phyloP scores from a whole-genome alignment of 2,888 invertebrate genomes.

The Alcis repandata region DNA sequence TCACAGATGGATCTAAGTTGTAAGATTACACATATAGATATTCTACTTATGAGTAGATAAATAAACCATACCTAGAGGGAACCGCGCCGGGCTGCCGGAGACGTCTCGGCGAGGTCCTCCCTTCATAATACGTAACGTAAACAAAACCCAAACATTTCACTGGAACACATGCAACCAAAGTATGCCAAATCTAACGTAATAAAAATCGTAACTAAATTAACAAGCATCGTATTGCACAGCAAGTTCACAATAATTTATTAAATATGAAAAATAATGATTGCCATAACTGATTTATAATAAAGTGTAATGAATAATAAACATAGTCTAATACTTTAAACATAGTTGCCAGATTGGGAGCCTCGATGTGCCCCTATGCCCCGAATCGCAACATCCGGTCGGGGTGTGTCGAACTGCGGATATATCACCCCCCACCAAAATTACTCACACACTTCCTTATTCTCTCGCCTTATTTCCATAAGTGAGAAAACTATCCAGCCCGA shows the following conservation, averaged over 20 bases:
- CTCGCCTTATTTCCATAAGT: constrained; percentile 23
- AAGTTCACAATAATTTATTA: constrained; percentile 80
- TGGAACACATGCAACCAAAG: constrained; percentile 66
- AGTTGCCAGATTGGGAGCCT: constrained; percentile 43
- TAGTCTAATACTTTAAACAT: constrained; percentile 39
- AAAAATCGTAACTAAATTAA: constrained; percentile 80
- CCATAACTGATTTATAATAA: constrained; percentile 42
- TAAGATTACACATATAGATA: constrained; percentile 61
- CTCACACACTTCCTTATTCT: constrained; percentile 29
- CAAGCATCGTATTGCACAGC: constrained; percentile 85
- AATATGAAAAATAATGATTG: constrained; percentile 71
- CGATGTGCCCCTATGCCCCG: constrained; percentile 27
- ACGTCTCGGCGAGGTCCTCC: constrained; percentile 8
- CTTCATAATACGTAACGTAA: constrained; percentile 33
- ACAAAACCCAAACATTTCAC: constrained; percentile 47
- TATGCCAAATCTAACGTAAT: constrained; percentile 52
- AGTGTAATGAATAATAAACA: constrained; percentile 43
- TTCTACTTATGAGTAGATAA: constrained; percentile 64
- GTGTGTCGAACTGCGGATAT: constrained; percentile 20
- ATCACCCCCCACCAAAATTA: constrained; percentile 29
- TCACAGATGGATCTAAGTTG: constrained; percentile 79
- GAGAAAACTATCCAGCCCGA: constrained; percentile 19
- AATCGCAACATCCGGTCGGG: constrained; percentile 28
- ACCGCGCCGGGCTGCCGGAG: constrained; percentile 31
- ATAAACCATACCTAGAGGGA: constrained; percentile 38